A percentile compares a stretch with the other conserved stretches of the same genome.
phyloP scores from a whole-genome alignment of 2,888 invertebrate genomes.

The Rhamnusium bicolor region DNA sequence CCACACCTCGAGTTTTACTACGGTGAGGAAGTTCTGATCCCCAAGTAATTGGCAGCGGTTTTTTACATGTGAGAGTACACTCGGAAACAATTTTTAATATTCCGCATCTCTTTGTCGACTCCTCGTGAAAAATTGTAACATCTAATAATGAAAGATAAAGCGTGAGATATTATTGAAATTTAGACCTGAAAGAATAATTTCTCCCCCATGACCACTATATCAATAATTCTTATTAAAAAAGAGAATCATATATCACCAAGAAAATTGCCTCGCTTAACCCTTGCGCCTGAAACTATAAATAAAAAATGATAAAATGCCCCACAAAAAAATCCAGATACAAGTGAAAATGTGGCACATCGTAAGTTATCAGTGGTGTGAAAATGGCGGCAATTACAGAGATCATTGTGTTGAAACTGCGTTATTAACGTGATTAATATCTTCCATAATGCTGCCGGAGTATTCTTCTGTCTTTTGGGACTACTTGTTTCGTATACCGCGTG shows the following conservation, averaged over 20 bases:
- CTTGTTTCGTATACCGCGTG: conserved; percentile 29
- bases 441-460: conserved; percentile 33
- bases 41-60: too few species aligned
- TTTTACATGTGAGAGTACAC: too few species aligned
- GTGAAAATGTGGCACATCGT: conserved; percentile 38
- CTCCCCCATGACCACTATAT: conserved; percentile 12
- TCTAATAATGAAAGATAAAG: background rate
- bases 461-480: conserved; percentile 16
- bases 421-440: conserved; percentile 42
- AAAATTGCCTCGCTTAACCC: conserved; percentile 25
- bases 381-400: conserved; percentile 45
- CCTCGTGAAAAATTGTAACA: background rate
- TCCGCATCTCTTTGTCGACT: too few species aligned
- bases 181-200: background rate
- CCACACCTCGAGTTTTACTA: too few species aligned
- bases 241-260: conserved; percentile 20
- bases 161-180: conserved; percentile 21
- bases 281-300: conserved; percentile 16
- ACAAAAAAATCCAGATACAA: conserved; percentile 33
- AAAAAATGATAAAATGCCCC: conserved; percentile 19
- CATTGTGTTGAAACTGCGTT: conserved; percentile 42
- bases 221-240: conserved; percentile 27
- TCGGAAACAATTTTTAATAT: too few species aligned
- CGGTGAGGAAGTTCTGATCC: too few species aligned
- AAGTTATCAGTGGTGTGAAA: conserved; percentile 37